Conservation (phyloP, 2,113 vertebrate species). For the Delphinapterus leucas region DNA sequence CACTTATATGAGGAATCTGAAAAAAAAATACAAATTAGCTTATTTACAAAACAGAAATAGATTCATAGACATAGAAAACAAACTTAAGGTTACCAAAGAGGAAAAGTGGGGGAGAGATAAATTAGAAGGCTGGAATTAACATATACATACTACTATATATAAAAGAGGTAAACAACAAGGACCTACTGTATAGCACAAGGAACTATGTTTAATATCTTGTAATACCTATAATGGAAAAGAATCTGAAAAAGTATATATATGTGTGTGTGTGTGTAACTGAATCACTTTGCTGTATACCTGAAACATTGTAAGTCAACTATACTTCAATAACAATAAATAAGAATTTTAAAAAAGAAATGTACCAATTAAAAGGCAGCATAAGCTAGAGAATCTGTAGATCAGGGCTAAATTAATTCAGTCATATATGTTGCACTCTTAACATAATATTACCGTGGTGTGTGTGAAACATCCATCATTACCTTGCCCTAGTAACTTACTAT, state of each 20-base stretch:
- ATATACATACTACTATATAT: neutral
- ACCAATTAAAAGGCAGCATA: neutral
- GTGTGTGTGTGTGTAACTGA: neutral
- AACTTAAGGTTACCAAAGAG: neutral
- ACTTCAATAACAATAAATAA: no score
- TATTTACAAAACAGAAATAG: neutral
- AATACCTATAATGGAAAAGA: neutral
- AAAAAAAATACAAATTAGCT: neutral
- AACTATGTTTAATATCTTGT: neutral
- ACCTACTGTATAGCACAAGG: neutral
- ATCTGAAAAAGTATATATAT: neutral
- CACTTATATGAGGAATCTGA: neutral
- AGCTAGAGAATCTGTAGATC: neutral
- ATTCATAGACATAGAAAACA: neutral
- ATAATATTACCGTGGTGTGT: neutral
- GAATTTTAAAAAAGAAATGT: no score
- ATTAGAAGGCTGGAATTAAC: neutral
- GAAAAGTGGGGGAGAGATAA: neutral
- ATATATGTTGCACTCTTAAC: neutral
- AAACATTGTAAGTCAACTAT: neutral
- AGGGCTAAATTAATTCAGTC: neutral
- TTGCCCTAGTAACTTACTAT: neutral
- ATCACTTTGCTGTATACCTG: neutral
- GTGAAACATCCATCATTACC: neutral
- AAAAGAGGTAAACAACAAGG: neutral